These are phyloP conservation scores for Pipra filicauda DNA, from an alignment of 2,113 vertebrate genomes.

Conservation along the genomic window DNA sequence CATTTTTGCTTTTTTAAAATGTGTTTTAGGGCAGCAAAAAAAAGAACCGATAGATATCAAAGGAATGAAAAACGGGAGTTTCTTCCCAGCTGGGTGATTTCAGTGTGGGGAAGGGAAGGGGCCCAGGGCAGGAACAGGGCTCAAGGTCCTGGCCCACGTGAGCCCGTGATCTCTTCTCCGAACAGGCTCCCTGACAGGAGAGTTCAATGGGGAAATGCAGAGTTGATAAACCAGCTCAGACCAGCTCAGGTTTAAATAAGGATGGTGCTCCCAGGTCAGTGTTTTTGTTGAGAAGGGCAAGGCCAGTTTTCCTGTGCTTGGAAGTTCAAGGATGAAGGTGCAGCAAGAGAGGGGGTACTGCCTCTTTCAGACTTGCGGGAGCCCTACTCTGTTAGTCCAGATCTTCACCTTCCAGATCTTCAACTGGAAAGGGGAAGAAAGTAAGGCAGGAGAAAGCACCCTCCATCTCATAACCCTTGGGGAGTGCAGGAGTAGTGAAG, in stretches of 20 bases:
- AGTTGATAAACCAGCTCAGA: neutral
- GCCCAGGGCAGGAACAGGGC: neutral
- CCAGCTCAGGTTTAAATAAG: neutral
- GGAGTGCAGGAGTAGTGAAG: neutral
- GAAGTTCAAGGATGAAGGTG: neutral
- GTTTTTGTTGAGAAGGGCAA: neutral
- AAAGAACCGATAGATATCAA: neutral
- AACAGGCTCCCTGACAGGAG: neutral
- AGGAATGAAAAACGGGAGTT: neutral
- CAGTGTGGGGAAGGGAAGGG: neutral
- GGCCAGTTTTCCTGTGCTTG: neutral
- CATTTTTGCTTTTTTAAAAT: neutral
- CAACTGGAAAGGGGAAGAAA: neutral
- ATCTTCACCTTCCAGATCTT: neutral
- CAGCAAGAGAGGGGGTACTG: neutral
- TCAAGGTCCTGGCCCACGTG: fast-evolving
- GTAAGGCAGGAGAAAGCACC: neutral
- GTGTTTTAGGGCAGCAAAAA: neutral
- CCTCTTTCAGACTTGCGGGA: neutral
- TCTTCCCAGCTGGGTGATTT: neutral
- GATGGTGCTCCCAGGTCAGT: neutral
- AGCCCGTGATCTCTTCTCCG: neutral
- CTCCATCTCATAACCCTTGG: neutral
- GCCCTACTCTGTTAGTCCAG: neutral
- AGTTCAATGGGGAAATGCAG: neutral